Evolutionary conservation across 1,140 invertebrate species (phyloP).

Genomic region (Drosophila cardini): DNA sequence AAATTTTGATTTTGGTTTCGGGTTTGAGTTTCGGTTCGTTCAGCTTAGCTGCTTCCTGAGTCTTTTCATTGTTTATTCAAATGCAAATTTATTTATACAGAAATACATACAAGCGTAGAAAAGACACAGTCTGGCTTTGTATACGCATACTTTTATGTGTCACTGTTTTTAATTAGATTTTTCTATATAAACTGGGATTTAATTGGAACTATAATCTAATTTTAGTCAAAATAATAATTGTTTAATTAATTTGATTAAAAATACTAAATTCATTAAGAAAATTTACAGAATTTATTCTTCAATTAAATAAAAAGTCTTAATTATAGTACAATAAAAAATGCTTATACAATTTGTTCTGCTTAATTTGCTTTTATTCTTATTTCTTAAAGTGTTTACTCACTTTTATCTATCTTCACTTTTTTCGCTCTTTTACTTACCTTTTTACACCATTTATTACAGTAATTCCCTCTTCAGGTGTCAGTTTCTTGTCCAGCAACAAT

Average conservation of each 20-base stretch:
- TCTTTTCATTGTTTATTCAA: conserved; percentile 44
- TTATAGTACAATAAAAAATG: too few relatives aligned
- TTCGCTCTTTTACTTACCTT: neutral
- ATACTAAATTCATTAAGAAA: too few relatives aligned
- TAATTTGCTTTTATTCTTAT: too few relatives aligned
- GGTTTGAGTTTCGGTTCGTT: conserved; percentile 35
- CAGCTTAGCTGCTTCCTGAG: conserved; percentile 34
- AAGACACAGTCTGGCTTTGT: neutral
- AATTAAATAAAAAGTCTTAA: too few relatives aligned
- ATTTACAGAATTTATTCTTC: too few relatives aligned
- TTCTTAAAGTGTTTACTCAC: too few relatives aligned
- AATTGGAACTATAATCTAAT: too few relatives aligned
- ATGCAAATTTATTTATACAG: conserved; percentile 49
- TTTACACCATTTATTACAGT: neutral
- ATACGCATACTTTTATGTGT: neutral
- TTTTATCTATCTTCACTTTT: neutral
- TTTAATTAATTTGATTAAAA: too few relatives aligned
- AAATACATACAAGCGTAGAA: neutral
- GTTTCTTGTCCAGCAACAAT: conserved; percentile 51
- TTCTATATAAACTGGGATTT: too few relatives aligned
- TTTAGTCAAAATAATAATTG: too few relatives aligned
- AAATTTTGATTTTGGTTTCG: conserved; percentile 23
- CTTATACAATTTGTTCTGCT: too few relatives aligned
- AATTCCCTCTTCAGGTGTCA: conserved; percentile 24
- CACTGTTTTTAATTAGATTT: neutral